Conservation (phyloP, 2,888 invertebrate genomes). For the Drosophila neonasuta region DNA sequence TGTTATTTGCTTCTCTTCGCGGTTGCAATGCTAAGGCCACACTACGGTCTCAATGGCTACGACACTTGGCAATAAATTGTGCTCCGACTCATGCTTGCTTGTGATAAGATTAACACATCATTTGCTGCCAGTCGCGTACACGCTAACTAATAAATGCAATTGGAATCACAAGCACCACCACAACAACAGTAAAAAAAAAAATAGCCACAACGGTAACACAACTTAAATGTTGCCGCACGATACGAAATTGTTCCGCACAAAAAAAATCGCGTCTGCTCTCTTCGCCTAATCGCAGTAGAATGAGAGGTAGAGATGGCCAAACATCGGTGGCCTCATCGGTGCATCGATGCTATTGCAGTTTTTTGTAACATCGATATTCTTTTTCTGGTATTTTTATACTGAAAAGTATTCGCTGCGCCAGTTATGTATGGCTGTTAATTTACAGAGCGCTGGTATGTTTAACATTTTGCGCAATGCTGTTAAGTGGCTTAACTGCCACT, state of each 20-base stretch:
- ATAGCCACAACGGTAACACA: slow-evolving; percentile 11
- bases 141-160: slow-evolving; percentile 24
- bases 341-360: background rate
- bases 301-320: slow-evolving; percentile 17
- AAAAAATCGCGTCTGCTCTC: slow-evolving; percentile 29
- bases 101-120: slow-evolving; percentile 68
- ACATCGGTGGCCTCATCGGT: background rate
- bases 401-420: background rate
- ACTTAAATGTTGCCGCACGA: slow-evolving; percentile 10
- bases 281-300: slow-evolving; percentile 18
- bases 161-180: slow-evolving; percentile 11
- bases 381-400: background rate
- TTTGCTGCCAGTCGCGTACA: slow-evolving; percentile 5
- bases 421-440: slow-evolving; percentile 2
- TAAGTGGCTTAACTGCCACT: background rate
- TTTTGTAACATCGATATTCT: too few species aligned
- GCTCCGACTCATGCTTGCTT: slow-evolving; percentile 55
- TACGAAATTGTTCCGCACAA: background rate
- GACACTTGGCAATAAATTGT: slow-evolving; percentile 44
- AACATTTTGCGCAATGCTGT: slow-evolving; percentile 26
- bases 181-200: slow-evolving; percentile 15
- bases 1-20: slow-evolving; percentile 7
- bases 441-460: slow-evolving; percentile 10
- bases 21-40: slow-evolving; percentile 26
- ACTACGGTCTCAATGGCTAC: slow-evolving; percentile 14